Conservation (phyloP, 2,113 vertebrate genomes). For the Channa maculata region DNA sequence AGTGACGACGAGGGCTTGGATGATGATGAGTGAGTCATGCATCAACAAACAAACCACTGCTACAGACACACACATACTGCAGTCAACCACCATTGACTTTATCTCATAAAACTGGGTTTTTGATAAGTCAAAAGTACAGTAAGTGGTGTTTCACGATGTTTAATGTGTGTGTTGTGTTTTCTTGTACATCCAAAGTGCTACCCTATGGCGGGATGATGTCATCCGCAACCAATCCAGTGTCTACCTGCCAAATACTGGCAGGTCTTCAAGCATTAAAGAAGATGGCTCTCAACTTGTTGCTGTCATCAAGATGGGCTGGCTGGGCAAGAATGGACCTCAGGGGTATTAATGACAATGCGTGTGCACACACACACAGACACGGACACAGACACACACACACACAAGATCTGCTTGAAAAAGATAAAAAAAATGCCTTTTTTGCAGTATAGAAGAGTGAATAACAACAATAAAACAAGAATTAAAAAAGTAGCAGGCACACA, state of each 20-base stretch:
- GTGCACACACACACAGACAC: not conserved
- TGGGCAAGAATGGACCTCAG: slow-evolving; percentile 95
- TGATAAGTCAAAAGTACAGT: too few species aligned
- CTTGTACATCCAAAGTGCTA: slow-evolving; percentile 41
- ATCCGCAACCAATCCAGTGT: slow-evolving; percentile 67
- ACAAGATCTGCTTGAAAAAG: not conserved
- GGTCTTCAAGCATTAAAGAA: slow-evolving; percentile 22
- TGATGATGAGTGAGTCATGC: slow-evolving; percentile 75
- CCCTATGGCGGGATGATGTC: slow-evolving; percentile 65
- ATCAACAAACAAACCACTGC: slow-evolving; percentile 5
- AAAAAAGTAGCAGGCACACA: not conserved
- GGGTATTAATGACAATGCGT: slow-evolving; percentile 80
- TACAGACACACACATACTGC: not conserved
- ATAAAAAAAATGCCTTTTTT: not conserved
- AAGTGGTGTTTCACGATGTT: not conserved
- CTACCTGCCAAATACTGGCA: slow-evolving; percentile 62
- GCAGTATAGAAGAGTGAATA: not conserved
- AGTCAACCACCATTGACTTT: not conserved
- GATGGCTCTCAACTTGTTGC: slow-evolving; percentile 62
- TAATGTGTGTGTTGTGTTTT: not conserved
- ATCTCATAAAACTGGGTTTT: too few species aligned
- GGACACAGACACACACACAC: slow-evolving; percentile 1
- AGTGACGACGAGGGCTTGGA: slow-evolving; percentile 82
- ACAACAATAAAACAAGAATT: not conserved
- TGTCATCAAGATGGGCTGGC: slow-evolving; percentile 90